These are phyloP conservation scores for Steinernema scapterisci DNA, from an alignment of 2,888 invertebrate species.

Conservation along the genomic window DNA sequence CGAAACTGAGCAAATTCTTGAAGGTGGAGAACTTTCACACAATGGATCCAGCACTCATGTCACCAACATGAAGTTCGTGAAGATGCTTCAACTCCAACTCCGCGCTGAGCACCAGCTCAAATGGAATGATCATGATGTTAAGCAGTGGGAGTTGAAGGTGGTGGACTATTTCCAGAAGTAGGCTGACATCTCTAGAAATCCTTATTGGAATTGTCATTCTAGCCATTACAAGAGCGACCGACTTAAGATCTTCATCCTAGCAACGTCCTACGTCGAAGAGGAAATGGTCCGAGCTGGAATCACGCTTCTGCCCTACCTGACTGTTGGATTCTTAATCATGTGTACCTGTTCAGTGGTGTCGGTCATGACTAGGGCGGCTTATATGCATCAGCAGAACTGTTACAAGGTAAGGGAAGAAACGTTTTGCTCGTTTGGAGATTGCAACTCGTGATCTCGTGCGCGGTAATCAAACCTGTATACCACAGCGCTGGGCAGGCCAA, in stretches of 20 bases:
- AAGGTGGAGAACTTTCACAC: not conserved
- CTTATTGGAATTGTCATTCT: conserved; percentile 32
- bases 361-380: conserved; percentile 57
- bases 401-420: conserved; percentile 47
- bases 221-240: conserved; percentile 53
- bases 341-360: conserved; percentile 55
- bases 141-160: conserved; percentile 59
- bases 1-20: not conserved
- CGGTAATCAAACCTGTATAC: no score
- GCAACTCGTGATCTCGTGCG: no score
- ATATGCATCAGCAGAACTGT: conserved; percentile 62
- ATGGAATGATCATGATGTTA: conserved; percentile 58
- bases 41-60: conserved; percentile 37
- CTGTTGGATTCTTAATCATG: conserved; percentile 63
- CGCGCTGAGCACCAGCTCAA: conserved; percentile 57
- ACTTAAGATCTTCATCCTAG: conserved; percentile 53
- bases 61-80: conserved; percentile 57
- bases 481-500: no score
- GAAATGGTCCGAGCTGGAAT: conserved; percentile 62
- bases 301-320: conserved; percentile 49
- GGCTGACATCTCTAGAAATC: not conserved
- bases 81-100: conserved; percentile 57
- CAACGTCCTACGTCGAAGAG: conserved; percentile 61
- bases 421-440: no score
- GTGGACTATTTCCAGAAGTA: conserved; percentile 57